Percentiles rank a stretch among this genome's conserved stretches.
Evolutionary conservation across 2,797 vertebrate species (phyloP).

Genomic region (Poeciliopsis gracilis): DNA sequence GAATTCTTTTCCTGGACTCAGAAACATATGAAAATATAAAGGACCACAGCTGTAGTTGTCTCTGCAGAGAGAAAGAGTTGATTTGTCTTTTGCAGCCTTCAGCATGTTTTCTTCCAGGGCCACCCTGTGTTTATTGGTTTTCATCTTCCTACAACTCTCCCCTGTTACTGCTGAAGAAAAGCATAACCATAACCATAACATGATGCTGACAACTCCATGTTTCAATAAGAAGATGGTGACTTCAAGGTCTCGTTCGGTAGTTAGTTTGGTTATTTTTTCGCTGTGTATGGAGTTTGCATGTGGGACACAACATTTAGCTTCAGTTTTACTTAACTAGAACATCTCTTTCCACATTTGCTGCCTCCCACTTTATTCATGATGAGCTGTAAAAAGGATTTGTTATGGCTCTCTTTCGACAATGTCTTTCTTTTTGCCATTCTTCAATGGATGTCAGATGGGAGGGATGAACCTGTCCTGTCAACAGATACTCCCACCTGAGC

Average conservation of each 20-base stretch:
- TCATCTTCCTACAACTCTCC: background rate
- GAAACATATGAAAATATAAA: background rate
- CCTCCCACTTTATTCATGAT: background rate
- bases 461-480: background rate
- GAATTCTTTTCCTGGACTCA: background rate
- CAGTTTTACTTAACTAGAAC: background rate
- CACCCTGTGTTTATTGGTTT: background rate
- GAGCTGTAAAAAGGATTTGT: background rate
- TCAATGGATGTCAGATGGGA: background rate
- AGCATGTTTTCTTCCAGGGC: background rate
- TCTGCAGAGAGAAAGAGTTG: background rate
- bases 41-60: background rate
- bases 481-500: background rate
- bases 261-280: background rate
- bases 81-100: constrained; percentile 3
- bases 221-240: background rate
- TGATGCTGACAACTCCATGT: background rate
- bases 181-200: background rate
- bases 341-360: background rate
- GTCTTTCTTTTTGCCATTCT: background rate
- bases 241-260: background rate
- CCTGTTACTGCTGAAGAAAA: background rate
- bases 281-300: background rate
- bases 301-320: background rate
- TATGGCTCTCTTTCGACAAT: background rate